Evolutionary conservation across 2,797 vertebrate species (phyloP).

Genomic region (Darevskia nairensis): DNA sequence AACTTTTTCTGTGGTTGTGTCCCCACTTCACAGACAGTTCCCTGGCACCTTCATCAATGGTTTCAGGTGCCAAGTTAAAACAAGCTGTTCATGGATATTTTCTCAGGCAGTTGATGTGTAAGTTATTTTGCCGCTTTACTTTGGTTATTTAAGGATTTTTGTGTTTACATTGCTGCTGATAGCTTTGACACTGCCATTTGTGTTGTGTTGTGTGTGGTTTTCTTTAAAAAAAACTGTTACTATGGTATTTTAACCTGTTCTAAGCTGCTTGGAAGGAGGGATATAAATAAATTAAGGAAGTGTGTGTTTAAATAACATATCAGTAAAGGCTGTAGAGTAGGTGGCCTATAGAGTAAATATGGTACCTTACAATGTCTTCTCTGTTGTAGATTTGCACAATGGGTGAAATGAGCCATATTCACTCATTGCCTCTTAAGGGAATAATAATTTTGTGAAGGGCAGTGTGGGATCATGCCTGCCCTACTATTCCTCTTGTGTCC

Average conservation of each 20-base stretch:
- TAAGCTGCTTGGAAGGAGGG: background rate
- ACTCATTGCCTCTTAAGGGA: too few species aligned
- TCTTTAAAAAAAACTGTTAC: too few species aligned
- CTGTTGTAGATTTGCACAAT: background rate
- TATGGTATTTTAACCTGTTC: background rate
- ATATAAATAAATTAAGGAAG: background rate
- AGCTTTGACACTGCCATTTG: background rate
- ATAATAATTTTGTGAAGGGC: too few species aligned
- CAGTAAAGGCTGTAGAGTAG: background rate
- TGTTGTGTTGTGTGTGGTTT: background rate
- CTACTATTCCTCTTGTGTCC: too few species aligned
- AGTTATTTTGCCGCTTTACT: background rate
- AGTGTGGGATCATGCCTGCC: too few species aligned
- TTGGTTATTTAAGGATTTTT: background rate
- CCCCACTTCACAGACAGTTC: background rate
- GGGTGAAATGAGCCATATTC: background rate
- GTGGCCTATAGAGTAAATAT: background rate
- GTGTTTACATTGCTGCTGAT: background rate
- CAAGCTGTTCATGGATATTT: background rate
- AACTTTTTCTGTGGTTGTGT: background rate
- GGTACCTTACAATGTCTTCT: background rate
- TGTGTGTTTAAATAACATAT: background rate
- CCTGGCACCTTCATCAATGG: background rate
- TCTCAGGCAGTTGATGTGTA: background rate
- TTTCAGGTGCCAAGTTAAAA: background rate